Base-by-base conservation (phyloP, 1,140 invertebrate genomes). In the Carcinoscorpius rotundicauda region DNA sequence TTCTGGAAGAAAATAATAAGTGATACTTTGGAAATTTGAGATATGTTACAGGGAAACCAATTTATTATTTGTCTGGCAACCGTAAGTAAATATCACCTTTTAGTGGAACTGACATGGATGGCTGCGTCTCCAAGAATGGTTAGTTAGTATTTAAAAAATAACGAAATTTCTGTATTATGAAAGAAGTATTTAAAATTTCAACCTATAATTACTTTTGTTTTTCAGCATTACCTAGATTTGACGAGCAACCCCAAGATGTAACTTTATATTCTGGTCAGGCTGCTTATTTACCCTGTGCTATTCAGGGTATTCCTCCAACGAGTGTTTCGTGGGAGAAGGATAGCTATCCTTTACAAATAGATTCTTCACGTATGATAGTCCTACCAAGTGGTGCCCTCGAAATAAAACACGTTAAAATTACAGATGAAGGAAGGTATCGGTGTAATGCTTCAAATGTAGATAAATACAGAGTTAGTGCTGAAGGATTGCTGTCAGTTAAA, bases 321-420 rank as follows among this genome's bases (percentile, higher is more conserved):
- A 73, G 79, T 71, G 82, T 89, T 11, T 82, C 84, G 11, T 96
- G 92, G 92, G 77, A 89, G 51, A 89, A 89, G 77, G 86, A 90
- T 71, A 85, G 86, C 69, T 78, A 82, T 64, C 82, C 83, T 2
- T 71, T 91, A n/a, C 71, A 78, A 4, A 68, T 87, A 56, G 87
- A 89, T 73, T 82, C 83, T 63, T 81, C 83, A 59, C 80, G 89
- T 67, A 89, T 92, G 86, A 82, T 85, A 2, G 77, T 91, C 3
- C 77, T 91, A 55, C 87, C 88, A 4, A 72, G 76, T 77, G 85
- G 92, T 48, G 87, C 91, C 4, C 78, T 96, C 55, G 91, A 95
- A 80, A 86, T 96, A 48, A 85, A 87, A 69, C 83, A 88, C 67
- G 84, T 93, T 29, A 77, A 82, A 48, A 72, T 80, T 49, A 78